These are phyloP conservation scores for Oncopodura yosiiana DNA, from an alignment of 1,140 invertebrate genomes.

Conservation along the genomic window DNA sequence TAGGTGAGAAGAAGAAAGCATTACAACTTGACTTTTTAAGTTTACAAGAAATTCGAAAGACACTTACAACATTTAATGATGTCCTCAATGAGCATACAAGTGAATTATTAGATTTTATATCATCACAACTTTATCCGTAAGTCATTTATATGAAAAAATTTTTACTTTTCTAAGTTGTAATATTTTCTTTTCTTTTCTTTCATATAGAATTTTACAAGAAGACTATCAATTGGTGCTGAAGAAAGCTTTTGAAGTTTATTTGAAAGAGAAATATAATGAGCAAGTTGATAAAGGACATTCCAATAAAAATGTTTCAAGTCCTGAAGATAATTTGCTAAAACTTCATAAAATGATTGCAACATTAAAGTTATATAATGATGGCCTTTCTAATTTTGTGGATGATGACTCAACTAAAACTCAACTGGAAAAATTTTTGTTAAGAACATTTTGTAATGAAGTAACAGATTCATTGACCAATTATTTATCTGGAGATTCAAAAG, in stretches of 20 bases:
- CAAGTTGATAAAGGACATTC: too few species aligned
- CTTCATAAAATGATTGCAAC: slow-evolving; percentile 15
- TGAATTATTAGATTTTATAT: slow-evolving; percentile 43
- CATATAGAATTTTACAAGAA: slow-evolving; percentile 16
- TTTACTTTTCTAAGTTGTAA: slow-evolving; percentile 1
- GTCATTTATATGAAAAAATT: slow-evolving; percentile 1
- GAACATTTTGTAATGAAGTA: slow-evolving; percentile 27
- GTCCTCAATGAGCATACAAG: slow-evolving; percentile 43
- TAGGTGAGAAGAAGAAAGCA: slow-evolving; percentile 38
- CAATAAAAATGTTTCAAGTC: too few species aligned
- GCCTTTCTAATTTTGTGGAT: slow-evolving; percentile 22
- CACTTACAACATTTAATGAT: slow-evolving; percentile 49
- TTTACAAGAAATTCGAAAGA: slow-evolving; percentile 53
- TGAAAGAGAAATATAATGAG: slow-evolving; percentile 27
- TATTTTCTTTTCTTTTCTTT: slow-evolving; percentile 38
- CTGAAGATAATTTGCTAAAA: slow-evolving; percentile 24
- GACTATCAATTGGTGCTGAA: slow-evolving; percentile 31
- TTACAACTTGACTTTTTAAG: slow-evolving; percentile 53
- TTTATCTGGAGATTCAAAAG: slow-evolving; percentile 26
- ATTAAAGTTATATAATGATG: slow-evolving; percentile 26
- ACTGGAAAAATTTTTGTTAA: slow-evolving; percentile 29
- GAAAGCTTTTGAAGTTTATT: slow-evolving; percentile 19
- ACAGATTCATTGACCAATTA: slow-evolving; percentile 8
- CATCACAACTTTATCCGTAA: slow-evolving; percentile 40
- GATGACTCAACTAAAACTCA: slow-evolving; percentile 26